Conservation (phyloP, 2,888 invertebrate species). For the Pycnomerus fuliginosus region DNA sequence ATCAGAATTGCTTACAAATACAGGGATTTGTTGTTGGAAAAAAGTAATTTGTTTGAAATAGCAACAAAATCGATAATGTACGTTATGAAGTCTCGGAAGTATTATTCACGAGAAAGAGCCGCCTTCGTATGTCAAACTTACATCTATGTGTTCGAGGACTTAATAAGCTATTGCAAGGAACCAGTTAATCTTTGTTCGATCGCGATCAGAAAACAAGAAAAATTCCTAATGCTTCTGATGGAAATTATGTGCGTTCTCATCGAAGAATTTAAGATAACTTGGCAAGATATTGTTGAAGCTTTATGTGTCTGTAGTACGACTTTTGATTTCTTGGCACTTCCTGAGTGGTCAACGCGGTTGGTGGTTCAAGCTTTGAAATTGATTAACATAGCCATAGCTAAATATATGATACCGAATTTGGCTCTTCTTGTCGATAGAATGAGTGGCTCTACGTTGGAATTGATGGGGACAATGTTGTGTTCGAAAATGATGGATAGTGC, state of each 20-base stretch:
- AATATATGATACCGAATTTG: slow-evolving; percentile 76
- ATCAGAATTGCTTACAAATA: slow-evolving; percentile 50
- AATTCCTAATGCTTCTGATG: slow-evolving; percentile 65
- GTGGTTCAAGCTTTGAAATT: slow-evolving; percentile 73
- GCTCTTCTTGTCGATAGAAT: slow-evolving; percentile 69
- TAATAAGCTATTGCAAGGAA: no score
- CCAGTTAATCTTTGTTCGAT: no score
- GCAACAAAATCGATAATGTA: slow-evolving; percentile 59
- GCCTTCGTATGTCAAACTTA: slow-evolving; percentile 64
- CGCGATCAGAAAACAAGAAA: slow-evolving; percentile 41
- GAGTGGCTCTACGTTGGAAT: slow-evolving; percentile 62
- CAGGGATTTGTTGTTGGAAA: slow-evolving; percentile 49
- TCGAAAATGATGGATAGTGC: slow-evolving; percentile 69
- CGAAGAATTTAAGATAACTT: slow-evolving; percentile 69
- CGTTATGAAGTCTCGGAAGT: slow-evolving; percentile 59
- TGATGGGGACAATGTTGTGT: slow-evolving; percentile 66
- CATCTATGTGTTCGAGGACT: slow-evolving; percentile 62
- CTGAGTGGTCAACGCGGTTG: slow-evolving; percentile 60
- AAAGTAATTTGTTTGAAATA: slow-evolving; percentile 51
- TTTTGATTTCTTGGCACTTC: slow-evolving; percentile 57
- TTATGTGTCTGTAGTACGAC: slow-evolving; percentile 62
- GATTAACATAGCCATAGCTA: slow-evolving; percentile 67
- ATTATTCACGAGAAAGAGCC: slow-evolving; percentile 62
- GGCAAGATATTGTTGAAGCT: slow-evolving; percentile 77
- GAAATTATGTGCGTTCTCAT: slow-evolving; percentile 66